Evolutionary conservation across 2,888 invertebrate genomes (phyloP).

Genomic region (Peribatodes rhomboidaria): DNA sequence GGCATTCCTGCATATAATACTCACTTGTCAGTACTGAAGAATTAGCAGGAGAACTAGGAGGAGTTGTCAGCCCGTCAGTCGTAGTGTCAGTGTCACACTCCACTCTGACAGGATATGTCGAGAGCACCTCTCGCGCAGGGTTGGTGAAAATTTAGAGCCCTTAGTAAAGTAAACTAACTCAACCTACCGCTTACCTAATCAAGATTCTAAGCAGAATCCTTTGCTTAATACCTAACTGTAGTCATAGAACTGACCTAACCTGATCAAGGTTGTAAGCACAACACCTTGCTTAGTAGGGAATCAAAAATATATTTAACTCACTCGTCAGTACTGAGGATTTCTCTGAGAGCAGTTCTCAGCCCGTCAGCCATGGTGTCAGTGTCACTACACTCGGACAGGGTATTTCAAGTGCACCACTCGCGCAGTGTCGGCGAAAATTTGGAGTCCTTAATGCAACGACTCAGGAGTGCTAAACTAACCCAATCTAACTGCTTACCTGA

Average conservation of each 20-base stretch:
- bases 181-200: too few species aligned
- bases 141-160: too few species aligned
- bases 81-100: constrained; percentile 45
- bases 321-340: constrained; percentile 54
- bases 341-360: constrained; percentile 45
- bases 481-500: too few species aligned
- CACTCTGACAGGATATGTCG: constrained; percentile 53
- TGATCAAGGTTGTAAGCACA: too few species aligned
- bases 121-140: constrained; percentile 48
- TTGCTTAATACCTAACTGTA: too few species aligned
- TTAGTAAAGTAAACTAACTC: too few species aligned
- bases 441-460: too few species aligned
- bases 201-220: too few species aligned
- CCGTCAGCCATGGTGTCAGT: constrained; percentile 41
- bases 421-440: constrained; percentile 54
- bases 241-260: too few species aligned
- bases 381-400: constrained; percentile 48
- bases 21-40: constrained; percentile 54
- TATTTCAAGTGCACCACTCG: constrained; percentile 50
- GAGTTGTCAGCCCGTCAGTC: constrained; percentile 40
- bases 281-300: too few species aligned
- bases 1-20: not conserved
- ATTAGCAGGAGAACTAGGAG: constrained; percentile 50
- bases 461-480: constrained; percentile 58
- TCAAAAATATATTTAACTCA: constrained; percentile 34